Evolutionary conservation across 2,888 invertebrate genomes (phyloP), one percentile per base, ranked within the genome.

Genomic region (Diaphora mendica): DNA sequence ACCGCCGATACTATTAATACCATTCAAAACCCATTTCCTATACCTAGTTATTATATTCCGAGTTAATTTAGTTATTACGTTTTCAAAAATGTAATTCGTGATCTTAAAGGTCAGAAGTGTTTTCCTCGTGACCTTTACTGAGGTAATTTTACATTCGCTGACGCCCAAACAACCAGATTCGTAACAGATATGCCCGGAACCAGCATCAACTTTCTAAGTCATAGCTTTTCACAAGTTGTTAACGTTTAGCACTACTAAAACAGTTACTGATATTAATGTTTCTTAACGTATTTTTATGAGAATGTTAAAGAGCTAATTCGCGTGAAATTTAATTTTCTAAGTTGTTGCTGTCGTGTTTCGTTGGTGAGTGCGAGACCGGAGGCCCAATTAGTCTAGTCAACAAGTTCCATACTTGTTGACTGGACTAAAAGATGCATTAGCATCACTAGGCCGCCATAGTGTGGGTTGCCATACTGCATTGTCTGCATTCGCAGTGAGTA

Each of bases 291-390:
- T 90, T 91, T 90, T 89, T 89, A 85, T 86, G 80, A 87, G 86
- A 86, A 86, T 89, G 88, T 87, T 85, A 85, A 88, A 88, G 90
- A 88, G 89, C 87, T 84, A 78, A 89, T 85, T 82, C 87, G 88
- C 94, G 91, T 94, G 92, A 94, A 95, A 94, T 93, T 91, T 89
- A 91, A 91, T 93, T 92, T 91, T 90, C 82, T 88, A 87, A 92
- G 90, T 89, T 86, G 86, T n/a, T n/a, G n/a, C n/a, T n/a, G n/a
- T n/a, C n/a, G n/a, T n/a, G n/a, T n/a, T n/a, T n/a, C n/a, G n/a
- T n/a, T n/a, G n/a, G n/a, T n/a, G n/a, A n/a, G n/a, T n/a, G n/a
- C n/a, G n/a, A n/a, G n/a, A n/a, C n/a, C n/a, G n/a, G n/a, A n/a
- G n/a, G n/a, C n/a, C n/a, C n/a, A n/a, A n/a, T n/a, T n/a, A n/a